phyloP scores from a whole-genome alignment of 2,888 invertebrate genomes.

The Sphinx pinastri region DNA sequence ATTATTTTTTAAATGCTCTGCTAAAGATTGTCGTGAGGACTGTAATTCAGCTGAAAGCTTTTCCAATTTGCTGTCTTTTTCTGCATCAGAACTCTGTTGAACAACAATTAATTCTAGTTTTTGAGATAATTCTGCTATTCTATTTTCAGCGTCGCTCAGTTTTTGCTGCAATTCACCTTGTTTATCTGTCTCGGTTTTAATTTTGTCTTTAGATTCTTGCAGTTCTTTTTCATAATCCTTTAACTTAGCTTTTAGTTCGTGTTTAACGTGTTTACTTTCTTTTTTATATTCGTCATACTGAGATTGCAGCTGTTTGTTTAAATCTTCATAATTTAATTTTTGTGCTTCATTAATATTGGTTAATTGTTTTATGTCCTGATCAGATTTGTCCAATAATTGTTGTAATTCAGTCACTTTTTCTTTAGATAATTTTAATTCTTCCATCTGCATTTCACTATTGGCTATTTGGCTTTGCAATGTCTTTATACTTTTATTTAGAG shows the following conservation, averaged over 20 bases:
- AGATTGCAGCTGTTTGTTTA: slow-evolving; percentile 71
- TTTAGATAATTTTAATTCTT: slow-evolving; percentile 63
- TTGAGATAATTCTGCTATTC: slow-evolving; percentile 66
- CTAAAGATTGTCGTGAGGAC: slow-evolving; percentile 61
- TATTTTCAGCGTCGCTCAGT: slow-evolving; percentile 65
- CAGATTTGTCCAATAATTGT: slow-evolving; percentile 69
- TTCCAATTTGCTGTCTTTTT: slow-evolving; percentile 74
- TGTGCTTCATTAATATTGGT: slow-evolving; percentile 77
- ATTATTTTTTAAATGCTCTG: slow-evolving; percentile 64
- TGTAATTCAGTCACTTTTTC: slow-evolving; percentile 73
- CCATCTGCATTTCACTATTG: slow-evolving; percentile 64
- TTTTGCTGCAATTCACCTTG: slow-evolving; percentile 67
- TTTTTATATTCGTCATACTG: slow-evolving; percentile 75
- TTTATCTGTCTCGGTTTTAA: slow-evolving; percentile 68
- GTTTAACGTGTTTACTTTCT: slow-evolving; percentile 77
- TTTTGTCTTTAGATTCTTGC: slow-evolving; percentile 66
- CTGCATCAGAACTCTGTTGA: slow-evolving; percentile 68
- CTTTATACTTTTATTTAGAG: slow-evolving; percentile 64
- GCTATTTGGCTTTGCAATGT: slow-evolving; percentile 59
- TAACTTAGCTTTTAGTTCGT: slow-evolving; percentile 82
- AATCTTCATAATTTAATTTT: slow-evolving; percentile 76
- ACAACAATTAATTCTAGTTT: slow-evolving; percentile 73
- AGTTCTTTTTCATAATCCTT: slow-evolving; percentile 79
- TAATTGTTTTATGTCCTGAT: slow-evolving; percentile 73
- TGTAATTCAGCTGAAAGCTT: slow-evolving; percentile 74